Conservation (phyloP, 2,797 vertebrate genomes). For the Aphelocoma californica region DNA sequence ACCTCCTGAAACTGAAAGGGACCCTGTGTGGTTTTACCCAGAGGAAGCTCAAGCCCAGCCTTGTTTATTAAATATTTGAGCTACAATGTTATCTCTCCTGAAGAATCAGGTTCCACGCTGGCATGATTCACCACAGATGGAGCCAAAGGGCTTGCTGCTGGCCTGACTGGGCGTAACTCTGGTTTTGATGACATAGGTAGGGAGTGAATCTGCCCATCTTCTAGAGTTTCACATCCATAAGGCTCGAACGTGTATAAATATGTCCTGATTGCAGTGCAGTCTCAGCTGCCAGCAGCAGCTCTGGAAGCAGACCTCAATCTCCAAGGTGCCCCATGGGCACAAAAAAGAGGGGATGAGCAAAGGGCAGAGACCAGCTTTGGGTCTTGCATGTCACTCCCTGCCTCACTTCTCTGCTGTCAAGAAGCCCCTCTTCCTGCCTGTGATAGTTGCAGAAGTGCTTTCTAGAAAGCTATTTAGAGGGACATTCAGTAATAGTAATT, state of each 20-base stretch:
- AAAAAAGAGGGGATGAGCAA: background rate
- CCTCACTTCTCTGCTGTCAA: background rate
- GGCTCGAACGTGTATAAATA: fast-evolving
- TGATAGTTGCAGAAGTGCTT: background rate
- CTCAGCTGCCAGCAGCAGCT: background rate
- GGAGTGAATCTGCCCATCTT: background rate
- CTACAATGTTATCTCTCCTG: constrained; percentile 24
- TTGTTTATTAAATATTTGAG: background rate
- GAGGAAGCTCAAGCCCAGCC: constrained; percentile 52
- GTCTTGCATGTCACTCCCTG: background rate
- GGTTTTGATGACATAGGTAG: background rate
- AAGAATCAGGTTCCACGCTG: constrained; percentile 31
- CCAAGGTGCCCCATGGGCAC: fast-evolving
- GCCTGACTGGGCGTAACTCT: background rate
- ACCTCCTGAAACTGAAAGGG: constrained; percentile 44
- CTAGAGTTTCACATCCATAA: background rate
- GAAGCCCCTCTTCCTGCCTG: background rate
- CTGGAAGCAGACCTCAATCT: background rate
- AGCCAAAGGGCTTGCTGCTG: constrained; percentile 32
- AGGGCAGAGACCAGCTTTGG: background rate
- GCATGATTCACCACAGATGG: background rate
- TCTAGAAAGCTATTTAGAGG: background rate
- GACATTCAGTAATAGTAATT: background rate
- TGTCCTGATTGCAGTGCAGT: fast-evolving
- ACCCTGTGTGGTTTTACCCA: constrained; percentile 38